Percentiles rank a stretch among this genome's conserved stretches.
Evolutionary conservation across 1,140 invertebrate genomes (phyloP).

Genomic region (Chironomus tepperi): DNA sequence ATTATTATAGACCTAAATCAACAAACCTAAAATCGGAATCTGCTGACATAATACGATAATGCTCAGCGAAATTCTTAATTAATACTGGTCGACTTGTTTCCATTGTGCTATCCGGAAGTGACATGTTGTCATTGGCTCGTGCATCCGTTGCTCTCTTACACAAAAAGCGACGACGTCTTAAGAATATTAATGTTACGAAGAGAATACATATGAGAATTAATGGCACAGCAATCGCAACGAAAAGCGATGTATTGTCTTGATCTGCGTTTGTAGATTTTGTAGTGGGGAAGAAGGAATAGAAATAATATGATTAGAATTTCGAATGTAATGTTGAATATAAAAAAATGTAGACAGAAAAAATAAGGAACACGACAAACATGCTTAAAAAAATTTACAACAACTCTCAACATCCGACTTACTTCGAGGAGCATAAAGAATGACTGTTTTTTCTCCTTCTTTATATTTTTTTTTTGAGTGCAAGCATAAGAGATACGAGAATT

Average conservation of each 20-base stretch:
- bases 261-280: slow-evolving; percentile 45
- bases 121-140: slow-evolving; percentile 59
- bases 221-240: slow-evolving; percentile 64
- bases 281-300: background rate
- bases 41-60: slow-evolving; percentile 91
- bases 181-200: slow-evolving; percentile 45
- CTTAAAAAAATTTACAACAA: background rate
- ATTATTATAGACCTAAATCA: background rate
- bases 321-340: background rate
- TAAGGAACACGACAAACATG: background rate
- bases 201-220: slow-evolving; percentile 50
- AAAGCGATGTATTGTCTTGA: slow-evolving; percentile 75
- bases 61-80: slow-evolving; percentile 83
- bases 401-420: background rate
- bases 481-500: background rate
- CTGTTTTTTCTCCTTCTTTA: slow-evolving; percentile 5
- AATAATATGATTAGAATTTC: background rate
- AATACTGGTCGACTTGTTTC: slow-evolving; percentile 79
- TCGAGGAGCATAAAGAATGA: background rate
- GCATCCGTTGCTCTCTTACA: slow-evolving; percentile 55
- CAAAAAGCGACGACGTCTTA: slow-evolving; percentile 49
- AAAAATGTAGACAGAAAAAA: background rate
- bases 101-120: slow-evolving; percentile 68
- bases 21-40: slow-evolving; percentile 85
- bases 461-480: background rate